Evolutionary conservation across 2,888 invertebrate genomes (phyloP).

Genomic region (Meteorus colon): DNA sequence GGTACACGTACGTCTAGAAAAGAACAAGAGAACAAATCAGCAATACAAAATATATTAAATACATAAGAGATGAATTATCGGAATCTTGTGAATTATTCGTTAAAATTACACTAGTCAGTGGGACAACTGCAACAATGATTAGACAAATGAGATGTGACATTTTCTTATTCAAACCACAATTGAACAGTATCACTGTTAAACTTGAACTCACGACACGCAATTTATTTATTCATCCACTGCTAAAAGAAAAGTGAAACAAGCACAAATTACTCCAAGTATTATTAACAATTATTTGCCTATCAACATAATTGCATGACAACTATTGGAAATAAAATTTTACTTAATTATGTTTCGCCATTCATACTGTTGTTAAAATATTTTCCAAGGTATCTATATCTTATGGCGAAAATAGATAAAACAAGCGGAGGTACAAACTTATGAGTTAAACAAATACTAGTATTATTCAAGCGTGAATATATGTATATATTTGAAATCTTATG

Average conservation of each 20-base stretch:
- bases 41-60: not conserved
- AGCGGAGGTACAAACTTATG: not conserved
- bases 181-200: not conserved
- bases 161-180: not conserved
- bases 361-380: constrained; percentile 1
- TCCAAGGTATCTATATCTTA: not conserved
- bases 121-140: not conserved
- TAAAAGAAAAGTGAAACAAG: no score
- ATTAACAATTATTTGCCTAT: not conserved
- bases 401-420: not conserved
- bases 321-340: not conserved
- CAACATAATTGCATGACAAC: constrained; percentile 13
- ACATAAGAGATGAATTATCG: not conserved
- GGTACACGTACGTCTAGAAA: not conserved
- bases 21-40: not conserved
- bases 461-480: not conserved
- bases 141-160: constrained; percentile 1
- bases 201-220: not conserved
- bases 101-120: not conserved
- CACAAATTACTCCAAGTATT: not conserved
- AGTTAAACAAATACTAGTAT: constrained; percentile 3
- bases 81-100: not conserved
- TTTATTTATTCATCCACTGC: not conserved
- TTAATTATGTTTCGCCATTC: not conserved
- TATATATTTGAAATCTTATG: constrained; percentile 8